Evolutionary conservation across 2,888 invertebrate species (phyloP).

Genomic region (Zaprionus bogoriensis): DNA sequence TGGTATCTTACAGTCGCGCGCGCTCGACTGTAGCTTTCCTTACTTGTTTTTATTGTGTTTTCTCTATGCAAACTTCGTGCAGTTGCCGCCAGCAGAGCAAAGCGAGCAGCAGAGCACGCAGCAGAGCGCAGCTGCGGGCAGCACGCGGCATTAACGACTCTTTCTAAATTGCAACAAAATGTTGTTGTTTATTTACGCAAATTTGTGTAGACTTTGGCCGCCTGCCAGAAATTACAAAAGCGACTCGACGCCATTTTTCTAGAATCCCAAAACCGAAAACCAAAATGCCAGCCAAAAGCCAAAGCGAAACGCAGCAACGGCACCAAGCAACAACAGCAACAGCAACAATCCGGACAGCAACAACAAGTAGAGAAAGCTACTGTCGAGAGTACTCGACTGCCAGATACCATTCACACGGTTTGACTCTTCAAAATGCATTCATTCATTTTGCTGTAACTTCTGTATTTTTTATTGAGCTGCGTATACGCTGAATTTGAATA

Average conservation of each 20-base stretch:
- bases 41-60: background rate
- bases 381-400: too few species aligned
- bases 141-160: conserved; percentile 55
- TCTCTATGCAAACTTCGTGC: conserved; percentile 5
- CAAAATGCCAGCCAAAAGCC: conserved; percentile 33
- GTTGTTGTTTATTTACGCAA: conserved; percentile 75
- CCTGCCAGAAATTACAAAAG: conserved; percentile 64
- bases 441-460: too few species aligned
- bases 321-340: conserved; percentile 24
- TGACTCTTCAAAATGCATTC: too few species aligned
- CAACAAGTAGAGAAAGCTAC: conserved; percentile 24
- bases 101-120: background rate
- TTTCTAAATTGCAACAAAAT: conserved; percentile 71
- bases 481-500: too few species aligned
- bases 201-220: conserved; percentile 73
- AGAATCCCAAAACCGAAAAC: background rate
- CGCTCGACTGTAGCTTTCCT: too few species aligned
- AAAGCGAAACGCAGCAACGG: conserved; percentile 11
- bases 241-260: conserved; percentile 45
- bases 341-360: conserved; percentile 26
- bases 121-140: background rate
- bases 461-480: too few species aligned
- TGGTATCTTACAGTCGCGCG: too few species aligned
- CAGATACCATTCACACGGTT: too few species aligned
- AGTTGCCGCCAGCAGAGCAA: conserved; percentile 9